A percentile compares a stretch with the other conserved stretches of the same genome.
Evolutionary conservation across 2,797 vertebrate genomes (phyloP).

Genomic region (Neopelma chrysocephalum): DNA sequence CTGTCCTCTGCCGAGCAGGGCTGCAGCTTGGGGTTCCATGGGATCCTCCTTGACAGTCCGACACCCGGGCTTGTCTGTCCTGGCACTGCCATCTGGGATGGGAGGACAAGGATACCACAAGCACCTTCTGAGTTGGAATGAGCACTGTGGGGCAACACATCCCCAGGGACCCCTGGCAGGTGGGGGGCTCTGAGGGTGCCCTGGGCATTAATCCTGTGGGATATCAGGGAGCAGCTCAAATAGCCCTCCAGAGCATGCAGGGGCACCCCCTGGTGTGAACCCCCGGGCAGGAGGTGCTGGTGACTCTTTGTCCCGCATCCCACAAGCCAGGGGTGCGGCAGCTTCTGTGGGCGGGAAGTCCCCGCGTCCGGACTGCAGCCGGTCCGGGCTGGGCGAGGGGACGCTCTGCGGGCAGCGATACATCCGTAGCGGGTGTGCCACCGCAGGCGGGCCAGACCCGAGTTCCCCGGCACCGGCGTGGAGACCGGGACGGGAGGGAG

Average conservation of each 20-base stretch:
- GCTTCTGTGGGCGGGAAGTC: not conserved
- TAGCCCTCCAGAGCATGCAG: not conserved
- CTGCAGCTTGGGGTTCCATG: not conserved
- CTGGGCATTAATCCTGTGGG: not conserved
- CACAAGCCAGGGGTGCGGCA: not conserved
- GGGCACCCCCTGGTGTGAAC: not conserved
- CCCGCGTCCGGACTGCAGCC: not conserved
- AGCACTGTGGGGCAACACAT: not conserved
- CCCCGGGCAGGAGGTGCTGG: not conserved
- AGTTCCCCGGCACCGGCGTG: not conserved
- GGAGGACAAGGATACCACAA: not conserved
- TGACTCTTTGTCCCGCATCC: not conserved
- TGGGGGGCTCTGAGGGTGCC: not conserved
- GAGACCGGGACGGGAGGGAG: not conserved
- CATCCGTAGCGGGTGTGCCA: not conserved
- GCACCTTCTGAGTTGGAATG: not conserved
- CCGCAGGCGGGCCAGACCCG: not conserved
- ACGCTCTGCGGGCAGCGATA: not conserved
- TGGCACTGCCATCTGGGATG: not conserved
- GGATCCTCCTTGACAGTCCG: accelerated
- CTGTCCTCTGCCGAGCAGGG: not conserved
- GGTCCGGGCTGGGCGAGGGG: not conserved
- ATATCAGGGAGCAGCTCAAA: not conserved
- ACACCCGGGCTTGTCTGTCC: not conserved
- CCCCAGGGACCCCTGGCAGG: not conserved